Evolutionary conservation across 2,797 vertebrate genomes (phyloP).

Genomic region (Sebastolobus alascanus): DNA sequence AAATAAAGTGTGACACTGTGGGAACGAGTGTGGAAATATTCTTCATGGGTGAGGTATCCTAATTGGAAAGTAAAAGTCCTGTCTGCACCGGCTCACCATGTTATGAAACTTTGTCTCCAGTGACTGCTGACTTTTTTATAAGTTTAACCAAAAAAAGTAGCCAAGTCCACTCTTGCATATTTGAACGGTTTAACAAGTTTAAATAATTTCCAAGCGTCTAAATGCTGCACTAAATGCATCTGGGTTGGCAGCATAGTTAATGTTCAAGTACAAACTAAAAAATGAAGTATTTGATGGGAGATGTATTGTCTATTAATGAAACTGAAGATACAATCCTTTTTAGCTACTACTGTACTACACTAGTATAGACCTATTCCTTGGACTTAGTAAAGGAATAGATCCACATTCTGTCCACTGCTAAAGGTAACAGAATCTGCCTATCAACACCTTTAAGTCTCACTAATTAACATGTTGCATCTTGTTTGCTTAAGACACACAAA

Average conservation of each 20-base stretch:
- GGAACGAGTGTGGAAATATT: slow-evolving; percentile 11
- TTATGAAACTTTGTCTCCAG: slow-evolving; percentile 38
- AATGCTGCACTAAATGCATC: slow-evolving; percentile 42
- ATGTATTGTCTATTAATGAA: slow-evolving; percentile 22
- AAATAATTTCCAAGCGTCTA: slow-evolving; percentile 40
- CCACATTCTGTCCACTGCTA: background rate
- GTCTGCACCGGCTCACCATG: slow-evolving; percentile 16
- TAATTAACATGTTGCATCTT: background rate
- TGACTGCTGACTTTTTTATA: slow-evolving; percentile 52
- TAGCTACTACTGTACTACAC: background rate
- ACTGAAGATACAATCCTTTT: background rate
- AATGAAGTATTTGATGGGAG: slow-evolving; percentile 12
- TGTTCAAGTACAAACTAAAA: slow-evolving; percentile 9
- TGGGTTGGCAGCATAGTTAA: slow-evolving; percentile 24
- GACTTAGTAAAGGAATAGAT: background rate
- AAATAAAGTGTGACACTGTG: slow-evolving; percentile 47
- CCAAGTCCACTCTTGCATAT: slow-evolving; percentile 39
- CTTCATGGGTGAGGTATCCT: slow-evolving; percentile 34
- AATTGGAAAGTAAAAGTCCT: slow-evolving; percentile 42
- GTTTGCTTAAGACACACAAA: background rate
- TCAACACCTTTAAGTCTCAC: background rate
- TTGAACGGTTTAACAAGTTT: slow-evolving; percentile 31
- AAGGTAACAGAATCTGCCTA: background rate
- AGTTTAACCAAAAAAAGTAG: slow-evolving; percentile 38
- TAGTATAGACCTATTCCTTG: background rate